Conservation (phyloP, 1,140 invertebrate genomes). For the Plectus sambesii region DNA sequence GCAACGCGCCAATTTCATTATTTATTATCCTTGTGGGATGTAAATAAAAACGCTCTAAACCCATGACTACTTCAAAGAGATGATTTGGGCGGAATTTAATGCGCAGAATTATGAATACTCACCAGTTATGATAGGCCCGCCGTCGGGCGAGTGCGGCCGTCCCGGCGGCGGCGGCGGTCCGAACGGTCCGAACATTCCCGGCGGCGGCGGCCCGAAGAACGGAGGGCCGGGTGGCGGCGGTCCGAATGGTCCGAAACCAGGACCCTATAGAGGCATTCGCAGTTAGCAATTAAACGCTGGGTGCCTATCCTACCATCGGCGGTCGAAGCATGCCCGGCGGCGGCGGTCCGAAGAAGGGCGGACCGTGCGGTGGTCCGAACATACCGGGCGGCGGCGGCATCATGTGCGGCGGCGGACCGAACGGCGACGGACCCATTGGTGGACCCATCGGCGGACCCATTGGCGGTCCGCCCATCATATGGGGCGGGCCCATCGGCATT, state of each 20-base stretch:
- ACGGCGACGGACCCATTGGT: slow-evolving; percentile 15
- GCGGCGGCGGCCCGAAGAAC: slow-evolving; percentile 23
- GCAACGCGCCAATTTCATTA: no score
- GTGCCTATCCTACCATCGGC: slow-evolving; percentile 5
- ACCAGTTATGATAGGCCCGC: slow-evolving; percentile 40
- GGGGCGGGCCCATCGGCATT: slow-evolving; percentile 18
- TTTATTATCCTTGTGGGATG: no score
- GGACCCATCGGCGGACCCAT: slow-evolving; percentile 4
- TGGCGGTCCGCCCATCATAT: neutral
- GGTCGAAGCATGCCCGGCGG: slow-evolving; percentile 10
- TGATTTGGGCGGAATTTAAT: no score
- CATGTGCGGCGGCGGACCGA: slow-evolving; percentile 7
- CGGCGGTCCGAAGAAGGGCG: slow-evolving; percentile 17
- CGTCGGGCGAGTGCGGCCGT: slow-evolving; percentile 7
- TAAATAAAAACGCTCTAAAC: no score
- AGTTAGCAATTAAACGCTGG: slow-evolving; percentile 15
- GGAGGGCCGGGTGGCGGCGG: slow-evolving; percentile 19
- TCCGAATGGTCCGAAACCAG: slow-evolving; percentile 5
- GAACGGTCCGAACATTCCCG: slow-evolving; percentile 7
- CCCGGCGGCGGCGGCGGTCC: slow-evolving; percentile 10
- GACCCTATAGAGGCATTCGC: slow-evolving; percentile 8
- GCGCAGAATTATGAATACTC: no score
- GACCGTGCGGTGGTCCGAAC: slow-evolving; percentile 15
- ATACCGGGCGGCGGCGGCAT: slow-evolving; percentile 8
- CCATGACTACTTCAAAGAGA: no score